A percentile compares a stretch with the other conserved stretches of the same genome.
Evolutionary conservation across 2,113 vertebrate genomes (phyloP).

Genomic region (Anguilla japonica): DNA sequence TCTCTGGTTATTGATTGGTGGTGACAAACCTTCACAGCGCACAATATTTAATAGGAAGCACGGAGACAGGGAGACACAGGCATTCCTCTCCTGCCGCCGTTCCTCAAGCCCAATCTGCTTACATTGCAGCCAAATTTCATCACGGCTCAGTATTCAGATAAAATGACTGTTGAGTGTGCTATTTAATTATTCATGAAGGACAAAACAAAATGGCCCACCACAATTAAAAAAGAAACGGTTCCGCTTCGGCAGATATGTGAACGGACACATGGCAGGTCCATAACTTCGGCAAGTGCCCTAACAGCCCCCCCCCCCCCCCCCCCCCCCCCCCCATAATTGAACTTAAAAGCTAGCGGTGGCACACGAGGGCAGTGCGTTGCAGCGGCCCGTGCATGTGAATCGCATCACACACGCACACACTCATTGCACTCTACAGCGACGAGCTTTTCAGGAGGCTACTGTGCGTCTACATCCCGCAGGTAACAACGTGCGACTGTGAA

Average conservation of each 20-base stretch:
- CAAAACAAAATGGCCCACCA: background rate
- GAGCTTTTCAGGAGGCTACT: background rate
- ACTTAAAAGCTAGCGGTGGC: background rate
- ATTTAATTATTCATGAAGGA: background rate
- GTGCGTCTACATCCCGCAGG: background rate
- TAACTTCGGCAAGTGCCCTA: background rate
- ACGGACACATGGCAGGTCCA: background rate
- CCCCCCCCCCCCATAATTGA: background rate
- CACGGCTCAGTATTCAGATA: background rate
- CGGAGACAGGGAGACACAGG: no score
- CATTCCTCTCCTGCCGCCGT: background rate
- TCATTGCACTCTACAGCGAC: background rate
- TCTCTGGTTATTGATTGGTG: no score
- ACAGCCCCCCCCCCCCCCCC: no score
- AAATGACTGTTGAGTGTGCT: background rate
- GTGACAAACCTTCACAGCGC: no score
- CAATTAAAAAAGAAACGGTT: background rate
- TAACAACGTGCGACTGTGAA: background rate
- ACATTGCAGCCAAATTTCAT: background rate
- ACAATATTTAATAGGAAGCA: no score
- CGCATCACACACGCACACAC: background rate
- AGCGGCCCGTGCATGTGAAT: background rate
- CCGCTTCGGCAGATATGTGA: background rate
- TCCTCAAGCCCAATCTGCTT: background rate
- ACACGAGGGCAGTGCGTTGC: background rate